These are phyloP conservation scores for rabbit (Oryctolagus cuniculus) DNA, from an alignment of 2,113 vertebrate genomes.

Conservation along the genomic window mOryCun1.1 NC_091436.1:110526501-110527000, in stretches of 20 bases:
- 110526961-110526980: too few relatives aligned
- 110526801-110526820: too few relatives aligned
- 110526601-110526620: background rate
- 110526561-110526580: background rate
- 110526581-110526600: background rate
- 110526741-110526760: background rate
- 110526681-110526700: background rate
- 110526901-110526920: too few relatives aligned
- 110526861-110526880: too few relatives aligned
- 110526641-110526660: background rate
- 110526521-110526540: background rate
- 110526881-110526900: too few relatives aligned
- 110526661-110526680: background rate
- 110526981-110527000: too few relatives aligned
- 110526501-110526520: background rate
- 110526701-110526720: background rate
- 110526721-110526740: background rate
- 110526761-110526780: too few relatives aligned
- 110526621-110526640: background rate
- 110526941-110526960: too few relatives aligned
- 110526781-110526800: too few relatives aligned
- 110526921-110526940: too few relatives aligned
- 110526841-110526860: too few relatives aligned
- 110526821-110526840: too few relatives aligned
- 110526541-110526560: background rate